Base-by-base conservation (phyloP, 1,140 invertebrate species). In the Scaptomyza montana region DNA sequence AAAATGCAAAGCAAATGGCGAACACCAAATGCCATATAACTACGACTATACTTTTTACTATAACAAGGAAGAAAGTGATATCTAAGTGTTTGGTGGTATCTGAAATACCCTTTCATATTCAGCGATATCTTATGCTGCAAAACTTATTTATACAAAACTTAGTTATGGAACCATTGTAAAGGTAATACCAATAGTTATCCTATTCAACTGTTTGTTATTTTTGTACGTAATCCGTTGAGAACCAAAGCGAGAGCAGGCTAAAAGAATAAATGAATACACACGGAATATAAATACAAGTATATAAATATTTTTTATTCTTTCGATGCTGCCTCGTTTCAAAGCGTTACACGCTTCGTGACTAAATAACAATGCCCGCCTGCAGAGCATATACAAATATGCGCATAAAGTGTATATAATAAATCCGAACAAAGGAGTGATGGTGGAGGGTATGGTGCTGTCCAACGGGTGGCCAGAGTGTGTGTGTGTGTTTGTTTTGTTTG, bases 341-440 rank as follows among this genome's bases (percentile, higher is more conserved):
- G 39, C 39, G 39, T 43, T 43, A 8, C 28, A 33, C 28, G n/a
- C 13, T 33, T 45, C 43, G 25, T 59, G 28, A 47, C 43, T 19
- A 47, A 59, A 47, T 21, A 47, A 16, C 46, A 28, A 19, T 36
- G 30, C 43, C 45, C 56, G 13, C 6, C 25, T 28, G 28, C 10
- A 21, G 43, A 75, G 62, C 62, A 54, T 73, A 86, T 87, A 87
- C 81, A 86, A 87, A 87, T 86, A 86, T 86, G 78, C 82, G 81
- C 81, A 86, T 86, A 86, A 81, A 86, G 71, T 68, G 82, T 78
- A 78, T 81, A 78, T 87, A 78, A 86, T 86, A 86, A 81, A 61
- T 72, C 39, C 62, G 36, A 8, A 39, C 19, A 39, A 21, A 30
- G 25, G 33, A 36, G 28, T 49, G 46, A 10, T 28, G 9, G 7